A percentile compares a stretch with the other conserved stretches of the same genome.
phyloP scores from a whole-genome alignment of 1,140 invertebrate species.

The Laupala kohalensis region DNA sequence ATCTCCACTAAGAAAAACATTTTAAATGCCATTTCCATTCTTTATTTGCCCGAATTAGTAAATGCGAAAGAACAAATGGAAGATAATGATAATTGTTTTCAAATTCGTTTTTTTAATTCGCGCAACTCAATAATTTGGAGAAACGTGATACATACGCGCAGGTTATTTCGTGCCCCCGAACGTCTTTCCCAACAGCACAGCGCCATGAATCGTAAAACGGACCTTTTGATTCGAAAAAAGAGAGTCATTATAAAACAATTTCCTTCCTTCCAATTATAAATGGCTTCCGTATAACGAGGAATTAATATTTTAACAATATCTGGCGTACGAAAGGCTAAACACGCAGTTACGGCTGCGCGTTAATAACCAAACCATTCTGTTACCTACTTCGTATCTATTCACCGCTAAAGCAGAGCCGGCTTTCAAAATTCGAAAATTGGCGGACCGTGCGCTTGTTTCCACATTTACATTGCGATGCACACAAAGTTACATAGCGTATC shows the following conservation, averaged over 20 bases:
- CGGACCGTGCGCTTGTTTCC: not conserved
- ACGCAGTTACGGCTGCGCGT: not conserved
- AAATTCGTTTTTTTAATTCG: too few relatives aligned
- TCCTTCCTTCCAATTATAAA: not conserved
- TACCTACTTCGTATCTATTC: not conserved
- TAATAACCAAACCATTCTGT: not conserved
- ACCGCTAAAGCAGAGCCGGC: not conserved
- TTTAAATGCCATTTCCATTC: too few relatives aligned
- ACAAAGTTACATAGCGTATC: too few relatives aligned
- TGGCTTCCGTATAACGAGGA: not conserved
- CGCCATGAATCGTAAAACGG: not conserved
- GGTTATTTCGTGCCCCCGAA: not conserved
- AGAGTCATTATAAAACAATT: not conserved
- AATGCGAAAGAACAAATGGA: too few relatives aligned
- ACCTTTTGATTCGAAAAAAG: not conserved
- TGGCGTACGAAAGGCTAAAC: not conserved
- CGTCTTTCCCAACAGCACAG: not conserved
- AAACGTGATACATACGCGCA: not conserved
- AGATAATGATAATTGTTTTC: too few relatives aligned
- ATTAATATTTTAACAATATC: not conserved
- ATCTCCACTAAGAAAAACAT: too few relatives aligned
- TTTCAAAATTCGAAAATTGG: not conserved
- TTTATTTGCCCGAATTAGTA: too few relatives aligned
- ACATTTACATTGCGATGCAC: too few relatives aligned
- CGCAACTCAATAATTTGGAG: not conserved